phyloP scores from a whole-genome alignment of 2,888 invertebrate genomes.

The Aspidiotus destructor region DNA sequence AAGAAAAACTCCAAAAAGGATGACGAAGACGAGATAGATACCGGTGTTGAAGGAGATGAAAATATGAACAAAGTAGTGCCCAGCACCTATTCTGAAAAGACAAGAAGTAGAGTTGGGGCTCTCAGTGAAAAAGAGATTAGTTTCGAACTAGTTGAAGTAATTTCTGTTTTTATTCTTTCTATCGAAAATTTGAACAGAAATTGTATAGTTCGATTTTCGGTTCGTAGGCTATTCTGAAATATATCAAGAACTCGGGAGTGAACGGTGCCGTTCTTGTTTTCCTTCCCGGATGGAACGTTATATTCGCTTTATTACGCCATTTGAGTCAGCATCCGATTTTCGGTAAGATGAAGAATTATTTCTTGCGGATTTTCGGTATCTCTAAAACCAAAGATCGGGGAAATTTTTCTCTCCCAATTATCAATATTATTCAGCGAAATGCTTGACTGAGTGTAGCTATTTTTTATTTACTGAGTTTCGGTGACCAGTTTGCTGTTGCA shows the following conservation, averaged over 20 bases:
- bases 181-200: not conserved
- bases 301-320: conserved; percentile 81
- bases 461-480: too few species aligned
- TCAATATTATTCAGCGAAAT: too few species aligned
- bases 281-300: conserved; percentile 94
- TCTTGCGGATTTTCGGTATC: too few species aligned
- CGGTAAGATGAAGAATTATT: conserved; percentile 45
- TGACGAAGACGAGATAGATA: conserved; percentile 49
- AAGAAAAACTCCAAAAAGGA: conserved; percentile 48
- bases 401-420: too few species aligned
- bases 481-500: too few species aligned
- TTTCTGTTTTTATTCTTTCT: conserved; percentile 34
- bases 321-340: conserved; percentile 65
- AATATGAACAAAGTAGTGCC: conserved; percentile 60
- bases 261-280: conserved; percentile 87
- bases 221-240: conserved; percentile 51
- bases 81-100: conserved; percentile 44
- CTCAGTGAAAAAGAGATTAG: conserved; percentile 85
- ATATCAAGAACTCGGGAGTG: conserved; percentile 52
- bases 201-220: not conserved
- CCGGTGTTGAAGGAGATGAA: conserved; percentile 46
- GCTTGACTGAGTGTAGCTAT: too few species aligned
- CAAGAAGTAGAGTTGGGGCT: conserved; percentile 59
- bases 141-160: conserved; percentile 76
- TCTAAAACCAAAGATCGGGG: too few species aligned